Percentiles rank a stretch among this genome's conserved stretches.
Conservation (phyloP, 37 sponge, comb jelly and placozoan species). For the Agelas oroides region DNA sequence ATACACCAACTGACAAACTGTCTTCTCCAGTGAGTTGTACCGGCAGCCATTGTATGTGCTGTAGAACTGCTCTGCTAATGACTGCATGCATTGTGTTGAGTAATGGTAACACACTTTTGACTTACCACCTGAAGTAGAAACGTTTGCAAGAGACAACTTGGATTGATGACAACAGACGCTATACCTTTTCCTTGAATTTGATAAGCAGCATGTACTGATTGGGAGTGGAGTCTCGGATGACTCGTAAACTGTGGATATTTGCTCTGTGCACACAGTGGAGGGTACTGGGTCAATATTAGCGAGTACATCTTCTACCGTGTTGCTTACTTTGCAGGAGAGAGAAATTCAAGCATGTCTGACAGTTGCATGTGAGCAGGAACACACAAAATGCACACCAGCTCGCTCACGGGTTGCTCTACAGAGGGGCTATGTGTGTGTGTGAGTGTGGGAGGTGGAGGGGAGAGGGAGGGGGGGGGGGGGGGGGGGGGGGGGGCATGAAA, state of each 20-base stretch:
- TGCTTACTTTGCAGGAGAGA: slow-evolving; percentile 77
- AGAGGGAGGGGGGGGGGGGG: not conserved
- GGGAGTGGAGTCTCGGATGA: slow-evolving; percentile 91
- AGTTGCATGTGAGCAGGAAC: slow-evolving; percentile 75
- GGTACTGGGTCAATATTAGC: too few species aligned
- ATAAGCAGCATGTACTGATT: slow-evolving; percentile 93
- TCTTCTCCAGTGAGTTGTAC: slow-evolving; percentile 81
- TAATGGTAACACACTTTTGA: not conserved
- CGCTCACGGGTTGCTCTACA: slow-evolving; percentile 28
- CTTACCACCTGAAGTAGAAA: too few species aligned
- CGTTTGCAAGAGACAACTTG: too few species aligned
- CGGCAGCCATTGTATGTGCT: slow-evolving; percentile 52
- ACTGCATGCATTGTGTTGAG: not conserved
- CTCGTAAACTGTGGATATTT: slow-evolving; percentile 64
- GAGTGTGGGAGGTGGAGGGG: not conserved
- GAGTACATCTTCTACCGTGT: too few species aligned
- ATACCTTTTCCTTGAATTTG: slow-evolving; percentile 74
- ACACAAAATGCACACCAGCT: slow-evolving; percentile 57
- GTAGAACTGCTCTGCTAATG: slow-evolving; percentile 69
- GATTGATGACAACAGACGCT: too few species aligned
- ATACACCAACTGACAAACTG: slow-evolving; percentile 71
- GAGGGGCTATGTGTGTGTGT: not conserved
- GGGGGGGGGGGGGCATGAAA: too few species aligned
- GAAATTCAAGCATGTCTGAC: slow-evolving; percentile 70
- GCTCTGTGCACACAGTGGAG: slow-evolving; percentile 27